phyloP scores from a whole-genome alignment of 2,113 vertebrate species.

The Thalassarche chlororhynchos region DNA sequence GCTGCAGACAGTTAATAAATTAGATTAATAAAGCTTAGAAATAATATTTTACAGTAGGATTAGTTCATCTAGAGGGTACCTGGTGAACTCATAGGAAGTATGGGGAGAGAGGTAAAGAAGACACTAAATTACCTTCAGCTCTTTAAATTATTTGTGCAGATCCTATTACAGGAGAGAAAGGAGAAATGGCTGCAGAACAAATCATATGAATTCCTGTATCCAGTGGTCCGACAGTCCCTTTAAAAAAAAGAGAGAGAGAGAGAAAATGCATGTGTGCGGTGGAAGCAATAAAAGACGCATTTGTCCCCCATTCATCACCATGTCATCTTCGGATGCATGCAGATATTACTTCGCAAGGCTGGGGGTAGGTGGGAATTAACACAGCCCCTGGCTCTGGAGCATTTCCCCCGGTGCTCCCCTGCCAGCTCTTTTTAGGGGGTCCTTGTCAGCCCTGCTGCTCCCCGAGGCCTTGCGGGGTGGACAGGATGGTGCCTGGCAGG shows the following conservation, averaged over 20 bases:
- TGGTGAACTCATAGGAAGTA: conserved; percentile 79
- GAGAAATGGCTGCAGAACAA: conserved; percentile 81
- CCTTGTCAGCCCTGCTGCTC: background rate
- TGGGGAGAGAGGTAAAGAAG: conserved; percentile 74
- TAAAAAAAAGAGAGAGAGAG: background rate
- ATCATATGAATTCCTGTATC: conserved; percentile 82
- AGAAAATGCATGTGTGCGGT: background rate
- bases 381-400: background rate
- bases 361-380: background rate
- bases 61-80: conserved; percentile 85
- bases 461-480: background rate
- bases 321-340: conserved; percentile 30
- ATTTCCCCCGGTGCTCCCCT: background rate
- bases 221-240: conserved; percentile 64
- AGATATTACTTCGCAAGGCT: background rate
- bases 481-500: background rate
- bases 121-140: conserved; percentile 86
- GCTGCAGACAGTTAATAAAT: conserved; percentile 76
- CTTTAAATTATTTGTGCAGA: conserved; percentile 91
- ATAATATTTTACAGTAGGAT: conserved; percentile 89
- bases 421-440: background rate
- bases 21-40: conserved; percentile 85
- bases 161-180: conserved; percentile 83
- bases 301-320: conserved; percentile 65
- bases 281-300: conserved; percentile 75